A percentile compares a stretch with the other conserved stretches of the same genome.
These are phyloP conservation scores for Dinocampus coccinellae DNA, from an alignment of 2,888 invertebrate species.

Conservation along the genomic window DNA sequence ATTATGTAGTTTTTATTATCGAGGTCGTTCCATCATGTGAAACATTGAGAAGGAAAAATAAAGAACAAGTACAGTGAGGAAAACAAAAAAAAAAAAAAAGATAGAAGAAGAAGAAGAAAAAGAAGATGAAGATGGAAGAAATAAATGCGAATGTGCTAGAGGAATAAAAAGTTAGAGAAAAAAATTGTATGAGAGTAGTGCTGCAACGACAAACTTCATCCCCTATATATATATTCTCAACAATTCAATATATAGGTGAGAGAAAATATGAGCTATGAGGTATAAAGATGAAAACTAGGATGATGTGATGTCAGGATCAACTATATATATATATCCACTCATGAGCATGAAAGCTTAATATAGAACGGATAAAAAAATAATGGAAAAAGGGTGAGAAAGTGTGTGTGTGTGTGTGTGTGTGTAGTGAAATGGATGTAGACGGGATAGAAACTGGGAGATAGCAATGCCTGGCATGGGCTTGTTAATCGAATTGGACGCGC, in stretches of 20 bases:
- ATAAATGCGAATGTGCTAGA: not conserved
- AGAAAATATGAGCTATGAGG: not conserved
- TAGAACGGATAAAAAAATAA: slow-evolving; percentile 3
- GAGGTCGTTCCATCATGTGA: slow-evolving; percentile 11
- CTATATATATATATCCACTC: not conserved
- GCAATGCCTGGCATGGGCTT: not conserved
- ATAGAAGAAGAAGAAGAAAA: not conserved
- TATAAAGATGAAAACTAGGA: not conserved
- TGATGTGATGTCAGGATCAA: not conserved
- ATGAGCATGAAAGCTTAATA: not conserved
- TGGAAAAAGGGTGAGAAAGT: not conserved
- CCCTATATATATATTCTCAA: not conserved
- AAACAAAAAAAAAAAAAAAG: not conserved
- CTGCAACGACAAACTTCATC: not conserved
- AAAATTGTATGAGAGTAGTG: not conserved
- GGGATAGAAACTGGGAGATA: not conserved
- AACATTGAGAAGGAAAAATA: not conserved
- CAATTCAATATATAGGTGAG: not conserved
- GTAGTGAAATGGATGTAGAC: not conserved
- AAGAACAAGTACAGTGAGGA: not conserved
- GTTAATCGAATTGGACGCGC: slow-evolving; percentile 35
- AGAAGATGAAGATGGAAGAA: no score
- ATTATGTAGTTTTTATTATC: slow-evolving; percentile 21
- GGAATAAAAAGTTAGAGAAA: not conserved
- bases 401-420: not conserved